phyloP scores from a whole-genome alignment of 35 echinoderm and acorn worm species.

The Patiria miniata region DNA sequence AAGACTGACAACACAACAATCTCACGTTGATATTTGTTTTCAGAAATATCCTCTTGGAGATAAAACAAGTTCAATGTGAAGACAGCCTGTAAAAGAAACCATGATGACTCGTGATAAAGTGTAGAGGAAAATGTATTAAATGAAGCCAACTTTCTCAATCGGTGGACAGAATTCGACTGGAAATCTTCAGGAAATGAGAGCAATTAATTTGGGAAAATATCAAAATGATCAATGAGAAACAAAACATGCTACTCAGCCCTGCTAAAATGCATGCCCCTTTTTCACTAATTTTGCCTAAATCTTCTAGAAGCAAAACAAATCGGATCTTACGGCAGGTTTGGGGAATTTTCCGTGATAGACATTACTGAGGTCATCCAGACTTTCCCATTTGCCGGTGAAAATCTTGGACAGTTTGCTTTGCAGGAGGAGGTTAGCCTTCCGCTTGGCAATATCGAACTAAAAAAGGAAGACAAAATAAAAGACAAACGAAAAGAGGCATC shows the following conservation, averaged over 20 bases:
- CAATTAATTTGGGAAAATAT: no score
- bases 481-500: neutral
- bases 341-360: neutral
- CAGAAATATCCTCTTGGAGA: neutral
- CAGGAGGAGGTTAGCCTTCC: slow-evolving; percentile 16
- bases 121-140: no score
- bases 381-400: neutral
- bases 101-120: no score
- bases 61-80: no score
- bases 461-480: neutral
- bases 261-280: neutral
- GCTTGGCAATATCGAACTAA: slow-evolving; percentile 15
- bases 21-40: no score
- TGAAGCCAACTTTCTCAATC: no score
- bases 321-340: neutral
- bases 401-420: neutral
- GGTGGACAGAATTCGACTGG: no score
- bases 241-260: no score
- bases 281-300: neutral
- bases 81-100: no score
- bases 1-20: no score
- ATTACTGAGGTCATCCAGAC: neutral
- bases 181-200: no score
- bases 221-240: no score
- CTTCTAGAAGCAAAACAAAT: neutral